These are phyloP conservation scores for Cydia strobilella DNA, from an alignment of 1,140 invertebrate genomes.

Conservation along the genomic window DNA sequence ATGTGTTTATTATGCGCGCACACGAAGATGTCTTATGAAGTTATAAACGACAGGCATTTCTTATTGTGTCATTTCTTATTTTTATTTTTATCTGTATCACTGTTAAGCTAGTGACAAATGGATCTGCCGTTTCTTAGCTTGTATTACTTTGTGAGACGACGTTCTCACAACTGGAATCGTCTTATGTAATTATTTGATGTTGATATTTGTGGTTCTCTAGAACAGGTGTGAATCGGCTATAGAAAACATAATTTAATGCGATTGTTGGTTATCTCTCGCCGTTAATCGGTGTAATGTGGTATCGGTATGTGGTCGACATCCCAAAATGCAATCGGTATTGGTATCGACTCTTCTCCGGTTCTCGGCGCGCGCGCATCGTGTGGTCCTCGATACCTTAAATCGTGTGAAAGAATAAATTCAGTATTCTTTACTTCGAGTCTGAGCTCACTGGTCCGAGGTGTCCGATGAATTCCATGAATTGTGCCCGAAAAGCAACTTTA, in stretches of 20 bases:
- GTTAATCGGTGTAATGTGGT: conserved; percentile 48
- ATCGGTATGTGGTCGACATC: conserved; percentile 43
- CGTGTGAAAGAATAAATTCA: conserved; percentile 42
- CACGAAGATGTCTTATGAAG: conserved; percentile 64
- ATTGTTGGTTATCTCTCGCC: conserved; percentile 46
- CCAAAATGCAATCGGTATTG: conserved; percentile 42
- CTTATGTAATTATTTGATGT: conserved; percentile 36
- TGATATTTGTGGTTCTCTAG: conserved; percentile 38
- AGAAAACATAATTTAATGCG: conserved; percentile 51
- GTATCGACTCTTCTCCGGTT: conserved; percentile 45
- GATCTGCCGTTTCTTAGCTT: conserved; percentile 51
- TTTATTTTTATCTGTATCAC: conserved; percentile 58
- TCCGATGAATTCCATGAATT: conserved; percentile 27
- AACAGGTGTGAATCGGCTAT: conserved; percentile 51
- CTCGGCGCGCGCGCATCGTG: conserved; percentile 44
- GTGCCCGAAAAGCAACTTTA: conserved; percentile 28
- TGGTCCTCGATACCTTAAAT: conserved; percentile 47
- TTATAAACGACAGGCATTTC: conserved; percentile 63
- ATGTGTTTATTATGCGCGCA: conserved; percentile 65
- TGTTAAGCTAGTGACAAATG: conserved; percentile 53
- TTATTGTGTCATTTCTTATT: conserved; percentile 59
- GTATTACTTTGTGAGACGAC: conserved; percentile 3
- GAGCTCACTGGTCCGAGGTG: conserved; percentile 5
- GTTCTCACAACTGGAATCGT: conserved; percentile 25
- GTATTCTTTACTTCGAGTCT: conserved; percentile 33